Base-by-base conservation (phyloP, 1,140 invertebrate species). In the Neodiprion lecontei region DNA sequence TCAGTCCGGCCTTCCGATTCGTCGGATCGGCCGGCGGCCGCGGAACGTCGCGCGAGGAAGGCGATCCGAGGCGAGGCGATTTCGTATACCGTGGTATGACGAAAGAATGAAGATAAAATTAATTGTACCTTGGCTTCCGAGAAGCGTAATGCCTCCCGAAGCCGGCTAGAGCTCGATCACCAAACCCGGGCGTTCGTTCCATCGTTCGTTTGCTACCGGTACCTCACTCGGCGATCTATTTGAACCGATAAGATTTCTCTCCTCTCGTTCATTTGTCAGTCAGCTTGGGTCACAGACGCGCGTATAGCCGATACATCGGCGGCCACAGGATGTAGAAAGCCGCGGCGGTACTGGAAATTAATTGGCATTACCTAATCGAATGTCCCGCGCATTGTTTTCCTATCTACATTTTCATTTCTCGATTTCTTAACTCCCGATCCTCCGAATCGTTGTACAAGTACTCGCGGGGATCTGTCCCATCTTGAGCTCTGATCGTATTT, bases 71-170 rank as follows among this genome's bases (percentile, higher is more conserved):
- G 28, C 28, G 28, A 40, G 28, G 28, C 28, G 28, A 40, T 40
- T 40, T 40, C 28, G 28, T 40, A 40, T 40, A 40, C 28, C 28
- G 28, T 40, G 28, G 40, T 69, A 69, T 69, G 67, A 69, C 67
- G 67, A 69, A 69, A 69, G 67, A 28, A 47, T 69, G 40, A 23
- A 69, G 67, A 69, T 69, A 69, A 47, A 47, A 69, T 69, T 23
- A 69, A 69, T 69, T 69, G 67, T 69, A 7, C 11, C 9, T 40
- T 17, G 53, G 53, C 53, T 61, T 61, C 53, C 53, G 53, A 61
- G 53, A 61, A 61, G 53, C 9, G 53, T 61, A 61, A 61, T 61
- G 53, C 53, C 28, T 61, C n/a, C 53, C 9, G 53, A 40, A 40
- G 53, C 53, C 53, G 53, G 53, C 28, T 2, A 40, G 28, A 40